A percentile compares a stretch with the other conserved stretches of the same genome.
Conservation (phyloP, 2,797 vertebrate species). For the Argyrosomus regius region DNA sequence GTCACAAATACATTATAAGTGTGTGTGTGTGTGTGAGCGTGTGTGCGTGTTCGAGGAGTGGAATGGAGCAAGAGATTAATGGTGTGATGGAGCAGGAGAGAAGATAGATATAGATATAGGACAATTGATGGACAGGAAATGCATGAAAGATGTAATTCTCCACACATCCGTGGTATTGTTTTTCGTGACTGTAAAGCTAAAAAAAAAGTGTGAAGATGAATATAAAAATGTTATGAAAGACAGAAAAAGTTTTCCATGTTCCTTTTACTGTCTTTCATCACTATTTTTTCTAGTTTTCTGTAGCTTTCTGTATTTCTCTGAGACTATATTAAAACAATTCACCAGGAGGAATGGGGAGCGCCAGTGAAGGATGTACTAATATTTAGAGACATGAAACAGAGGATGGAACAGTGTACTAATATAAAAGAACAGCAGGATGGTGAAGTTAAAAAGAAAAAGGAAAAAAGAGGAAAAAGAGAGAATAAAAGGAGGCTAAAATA, state of each 20-base stretch:
- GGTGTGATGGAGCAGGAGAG: not conserved
- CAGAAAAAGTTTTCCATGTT: not conserved
- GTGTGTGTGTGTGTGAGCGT: not conserved
- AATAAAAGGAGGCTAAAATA: not conserved
- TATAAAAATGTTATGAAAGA: not conserved
- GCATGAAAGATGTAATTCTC: constrained; percentile 3
- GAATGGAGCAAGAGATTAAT: constrained; percentile 21
- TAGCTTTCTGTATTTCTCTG: too few relatives aligned
- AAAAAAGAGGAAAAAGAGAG: not conserved
- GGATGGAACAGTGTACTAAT: not conserved
- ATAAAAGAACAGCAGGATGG: not conserved
- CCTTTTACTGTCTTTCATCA: too few relatives aligned
- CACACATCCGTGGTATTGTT: not conserved
- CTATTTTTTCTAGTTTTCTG: too few relatives aligned
- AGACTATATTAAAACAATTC: too few relatives aligned
- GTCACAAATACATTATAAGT: constrained; percentile 1
- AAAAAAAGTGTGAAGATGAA: not conserved
- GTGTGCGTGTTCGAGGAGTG: not conserved
- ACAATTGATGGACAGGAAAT: constrained; percentile 15
- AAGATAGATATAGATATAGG: constrained; percentile 8
- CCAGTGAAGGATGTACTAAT: not conserved
- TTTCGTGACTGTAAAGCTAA: not conserved
- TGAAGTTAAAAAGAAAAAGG: not conserved
- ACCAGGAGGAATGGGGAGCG: not conserved
- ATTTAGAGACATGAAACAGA: not conserved